Evolutionary conservation across 1,140 invertebrate species (phyloP).

Genomic region (Atta colombica): DNA sequence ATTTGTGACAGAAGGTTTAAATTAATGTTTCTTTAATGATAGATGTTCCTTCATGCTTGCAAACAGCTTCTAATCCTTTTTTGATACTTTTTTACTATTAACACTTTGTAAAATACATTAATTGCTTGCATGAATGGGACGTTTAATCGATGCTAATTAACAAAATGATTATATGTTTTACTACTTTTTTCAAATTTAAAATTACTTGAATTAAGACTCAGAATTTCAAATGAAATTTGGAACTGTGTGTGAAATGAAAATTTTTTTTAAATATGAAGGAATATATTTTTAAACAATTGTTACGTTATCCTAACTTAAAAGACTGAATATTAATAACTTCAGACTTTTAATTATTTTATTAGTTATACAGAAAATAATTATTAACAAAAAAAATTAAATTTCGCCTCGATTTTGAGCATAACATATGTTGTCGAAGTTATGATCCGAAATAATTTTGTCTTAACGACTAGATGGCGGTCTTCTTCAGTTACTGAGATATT

Average conservation of each 20-base stretch:
- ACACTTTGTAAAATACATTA: slow-evolving; percentile 63
- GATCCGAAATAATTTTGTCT: too few species aligned
- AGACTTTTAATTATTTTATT: slow-evolving; percentile 4
- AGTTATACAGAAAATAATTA: not conserved
- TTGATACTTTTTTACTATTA: slow-evolving; percentile 52
- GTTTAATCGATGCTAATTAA: slow-evolving; percentile 64
- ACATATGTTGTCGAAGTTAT: too few species aligned
- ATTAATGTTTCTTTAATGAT: slow-evolving; percentile 28
- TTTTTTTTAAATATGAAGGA: not conserved
- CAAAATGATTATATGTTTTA: slow-evolving; percentile 9
- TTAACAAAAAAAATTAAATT: too few species aligned
- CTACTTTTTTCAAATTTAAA: not conserved
- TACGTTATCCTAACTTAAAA: slow-evolving; percentile 18
- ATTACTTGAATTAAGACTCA: too few species aligned
- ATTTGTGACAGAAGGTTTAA: slow-evolving; percentile 22
- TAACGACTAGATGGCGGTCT: too few species aligned
- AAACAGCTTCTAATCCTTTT: slow-evolving; percentile 9
- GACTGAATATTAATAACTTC: not conserved
- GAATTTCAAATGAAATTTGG: too few species aligned
- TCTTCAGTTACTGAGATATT: too few species aligned
- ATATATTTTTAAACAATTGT: not conserved
- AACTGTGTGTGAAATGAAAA: too few species aligned
- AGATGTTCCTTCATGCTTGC: slow-evolving; percentile 37
- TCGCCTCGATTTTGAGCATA: too few species aligned
- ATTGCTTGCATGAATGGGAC: slow-evolving; percentile 67